A percentile compares a stretch with the other conserved stretches of the same genome.
phyloP scores from a whole-genome alignment of 2,113 vertebrate species.

The Antennarius striatus region DNA sequence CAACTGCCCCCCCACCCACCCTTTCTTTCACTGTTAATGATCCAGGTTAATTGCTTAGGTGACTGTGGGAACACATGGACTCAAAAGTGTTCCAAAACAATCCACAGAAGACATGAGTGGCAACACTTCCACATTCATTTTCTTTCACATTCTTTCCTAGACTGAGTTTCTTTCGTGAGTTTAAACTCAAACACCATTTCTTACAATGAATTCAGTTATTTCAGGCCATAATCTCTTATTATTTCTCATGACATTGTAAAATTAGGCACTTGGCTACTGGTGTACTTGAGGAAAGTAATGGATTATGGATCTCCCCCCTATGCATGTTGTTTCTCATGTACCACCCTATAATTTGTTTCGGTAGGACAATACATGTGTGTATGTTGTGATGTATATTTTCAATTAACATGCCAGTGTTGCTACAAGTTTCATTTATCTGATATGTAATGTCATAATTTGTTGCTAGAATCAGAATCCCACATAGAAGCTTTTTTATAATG shows the following conservation, averaged over 20 bases:
- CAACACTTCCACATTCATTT: constrained; percentile 22
- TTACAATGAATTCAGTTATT: constrained; percentile 63
- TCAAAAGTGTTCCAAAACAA: constrained; percentile 78
- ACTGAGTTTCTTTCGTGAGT: constrained; percentile 49
- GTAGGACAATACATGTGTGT: neutral
- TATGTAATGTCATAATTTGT: constrained; percentile 30
- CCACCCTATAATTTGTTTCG: constrained; percentile 31
- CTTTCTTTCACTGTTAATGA: constrained; percentile 75
- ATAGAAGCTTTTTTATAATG: constrained; percentile 36
- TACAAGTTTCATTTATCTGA: neutral
- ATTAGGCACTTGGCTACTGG: constrained; percentile 62
- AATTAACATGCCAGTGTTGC: constrained; percentile 16
- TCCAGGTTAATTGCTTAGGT: constrained; percentile 81
- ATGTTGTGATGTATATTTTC: constrained; percentile 1
- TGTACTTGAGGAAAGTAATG: constrained; percentile 28
- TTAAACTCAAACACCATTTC: constrained; percentile 47
- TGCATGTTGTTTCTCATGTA: constrained; percentile 25
- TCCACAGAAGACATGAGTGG: constrained; percentile 37
- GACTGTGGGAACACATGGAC: constrained; percentile 78
- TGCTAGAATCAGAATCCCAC: constrained; percentile 21
- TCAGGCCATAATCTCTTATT: constrained; percentile 68
- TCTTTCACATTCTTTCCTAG: constrained; percentile 38
- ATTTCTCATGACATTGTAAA: constrained; percentile 75
- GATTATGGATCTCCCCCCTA: constrained; percentile 47
- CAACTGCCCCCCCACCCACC: constrained; percentile 46